Percentiles rank a stretch among this genome's conserved stretches.
Conservation (phyloP, 2,797 vertebrate species). For the Xenopus petersii region DNA sequence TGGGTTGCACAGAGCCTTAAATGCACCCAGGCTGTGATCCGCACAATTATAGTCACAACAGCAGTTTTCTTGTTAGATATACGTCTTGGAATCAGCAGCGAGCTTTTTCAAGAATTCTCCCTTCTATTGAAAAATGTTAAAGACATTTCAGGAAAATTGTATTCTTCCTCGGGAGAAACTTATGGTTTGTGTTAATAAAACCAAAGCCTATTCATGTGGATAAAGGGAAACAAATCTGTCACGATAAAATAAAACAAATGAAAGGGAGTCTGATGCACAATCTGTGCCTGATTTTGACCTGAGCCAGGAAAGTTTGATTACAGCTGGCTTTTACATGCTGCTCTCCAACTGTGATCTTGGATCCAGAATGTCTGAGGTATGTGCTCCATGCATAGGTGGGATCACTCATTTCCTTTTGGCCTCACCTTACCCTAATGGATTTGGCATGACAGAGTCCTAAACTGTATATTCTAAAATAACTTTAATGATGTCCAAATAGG, state of each 20-base stretch:
- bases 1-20: not conserved
- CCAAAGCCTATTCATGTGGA: not conserved
- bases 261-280: not conserved
- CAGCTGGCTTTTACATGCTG: constrained; percentile 20
- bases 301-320: constrained; percentile 36
- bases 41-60: not conserved
- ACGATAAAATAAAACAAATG: constrained; percentile 5
- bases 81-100: not conserved
- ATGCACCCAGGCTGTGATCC: constrained; percentile 5
- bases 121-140: not conserved
- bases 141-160: not conserved
- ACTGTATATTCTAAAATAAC: too few species aligned
- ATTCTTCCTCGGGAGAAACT: too few species aligned
- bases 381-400: constrained; percentile 11
- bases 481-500: too few species aligned
- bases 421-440: not conserved
- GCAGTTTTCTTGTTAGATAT: too few species aligned
- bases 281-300: not conserved
- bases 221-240: not conserved
- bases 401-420: constrained; percentile 22
- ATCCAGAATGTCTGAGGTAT: constrained; percentile 25
- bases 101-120: not conserved
- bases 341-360: constrained; percentile 16
- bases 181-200: constrained; percentile 8
- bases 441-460: too few species aligned